Base-by-base conservation (phyloP, 2,888 invertebrate species). In the Teleiodes luculella region DNA sequence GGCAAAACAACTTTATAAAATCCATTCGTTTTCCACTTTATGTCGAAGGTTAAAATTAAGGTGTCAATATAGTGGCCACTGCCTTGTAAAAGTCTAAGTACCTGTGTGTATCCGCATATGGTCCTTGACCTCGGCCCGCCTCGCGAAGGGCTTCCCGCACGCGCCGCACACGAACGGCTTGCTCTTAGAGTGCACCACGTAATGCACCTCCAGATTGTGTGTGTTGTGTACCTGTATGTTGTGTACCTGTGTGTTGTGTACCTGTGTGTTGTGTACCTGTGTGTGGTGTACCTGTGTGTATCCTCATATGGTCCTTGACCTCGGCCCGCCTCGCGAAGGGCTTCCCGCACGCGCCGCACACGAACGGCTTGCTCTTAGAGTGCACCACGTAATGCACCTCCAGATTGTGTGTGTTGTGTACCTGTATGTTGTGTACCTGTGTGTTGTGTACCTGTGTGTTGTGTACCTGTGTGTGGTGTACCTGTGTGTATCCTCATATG, bases 401-500 rank as follows among this genome's bases (percentile, higher is more conserved):
- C 39, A 95, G 93, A 46, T 93, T 93, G 74, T 96, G 96, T 0
- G 95, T n/a, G n/a, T n/a, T n/a, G n/a, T n/a, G n/a, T n/a, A n/a
- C n/a, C n/a, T n/a, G n/a, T n/a, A n/a, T n/a, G n/a, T n/a, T n/a
- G n/a, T n/a, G n/a, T n/a, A n/a, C n/a, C n/a, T n/a, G n/a, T n/a
- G n/a, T n/a, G n/a, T n/a, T n/a, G n/a, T n/a, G n/a, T n/a, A n/a
- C n/a, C n/a, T n/a, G n/a, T n/a, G n/a, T n/a, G n/a, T n/a, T n/a
- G n/a, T n/a, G n/a, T n/a, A n/a, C n/a, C n/a, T n/a, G n/a, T n/a
- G n/a, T n/a, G n/a, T n/a, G n/a, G n/a, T n/a, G 2, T 6, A 88
- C 90, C 95, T 0, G 96, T 96, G 60, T 96, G 96, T 2, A 92
- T 95, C 30, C 96, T 83, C 74, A 94, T 93, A 64, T 96, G 96